Evolutionary conservation across 2,113 vertebrate genomes (phyloP).

Genomic region (Trogon surrucura): DNA sequence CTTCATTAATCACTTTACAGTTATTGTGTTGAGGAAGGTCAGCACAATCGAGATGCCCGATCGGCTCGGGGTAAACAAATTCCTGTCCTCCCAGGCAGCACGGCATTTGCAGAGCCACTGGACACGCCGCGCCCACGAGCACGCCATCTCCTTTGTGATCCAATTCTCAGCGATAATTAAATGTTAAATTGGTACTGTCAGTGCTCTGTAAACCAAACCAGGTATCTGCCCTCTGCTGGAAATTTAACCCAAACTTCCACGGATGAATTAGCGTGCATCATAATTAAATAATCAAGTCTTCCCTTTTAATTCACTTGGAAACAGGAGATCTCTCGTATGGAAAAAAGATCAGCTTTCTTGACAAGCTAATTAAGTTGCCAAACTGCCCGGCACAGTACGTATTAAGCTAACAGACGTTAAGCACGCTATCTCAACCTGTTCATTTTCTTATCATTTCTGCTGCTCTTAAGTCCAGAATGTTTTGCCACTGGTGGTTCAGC

Average conservation of each 20-base stretch:
- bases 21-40: slow-evolving; percentile 79
- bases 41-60: slow-evolving; percentile 72
- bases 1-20: slow-evolving; percentile 87
- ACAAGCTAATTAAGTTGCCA: slow-evolving; percentile 78
- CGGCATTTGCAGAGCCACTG: slow-evolving; percentile 43
- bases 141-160: slow-evolving; percentile 75
- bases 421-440: slow-evolving; percentile 43
- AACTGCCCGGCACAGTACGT: slow-evolving; percentile 35
- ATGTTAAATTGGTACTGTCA: slow-evolving; percentile 82
- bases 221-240: slow-evolving; percentile 77
- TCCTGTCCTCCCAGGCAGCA: slow-evolving; percentile 67
- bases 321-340: slow-evolving; percentile 76
- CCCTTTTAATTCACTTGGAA: slow-evolving; percentile 84
- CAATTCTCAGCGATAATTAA: slow-evolving; percentile 82
- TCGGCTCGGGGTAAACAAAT: slow-evolving; percentile 77
- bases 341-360: slow-evolving; percentile 78
- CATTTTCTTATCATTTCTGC: slow-evolving; percentile 32
- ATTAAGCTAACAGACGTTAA: slow-evolving; percentile 33
- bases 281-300: slow-evolving; percentile 95
- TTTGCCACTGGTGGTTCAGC: slow-evolving; percentile 26
- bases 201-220: slow-evolving; percentile 82
- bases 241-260: slow-evolving; percentile 82
- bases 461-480: slow-evolving; percentile 30
- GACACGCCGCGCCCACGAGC: slow-evolving; percentile 35
- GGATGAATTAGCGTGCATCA: slow-evolving; percentile 89